These are phyloP conservation scores for Eulemur albifrons DNA, from an alignment of 2,797 vertebrate genomes.

Conservation along the genomic window DNA sequence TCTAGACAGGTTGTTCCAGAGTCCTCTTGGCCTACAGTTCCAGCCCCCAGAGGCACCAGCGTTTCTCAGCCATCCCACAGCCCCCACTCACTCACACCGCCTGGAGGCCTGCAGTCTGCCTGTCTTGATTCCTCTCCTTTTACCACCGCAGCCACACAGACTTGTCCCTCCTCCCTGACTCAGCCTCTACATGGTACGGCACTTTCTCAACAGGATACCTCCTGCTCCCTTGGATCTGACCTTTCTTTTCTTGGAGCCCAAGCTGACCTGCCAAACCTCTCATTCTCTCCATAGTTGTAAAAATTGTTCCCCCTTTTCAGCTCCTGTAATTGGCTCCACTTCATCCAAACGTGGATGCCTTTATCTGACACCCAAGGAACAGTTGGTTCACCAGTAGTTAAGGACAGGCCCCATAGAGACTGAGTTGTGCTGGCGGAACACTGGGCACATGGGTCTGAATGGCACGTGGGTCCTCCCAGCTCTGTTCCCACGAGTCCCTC, in stretches of 20 bases:
- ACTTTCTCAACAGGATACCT: conserved; percentile 13
- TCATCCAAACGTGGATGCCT: neutral
- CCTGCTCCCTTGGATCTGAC: neutral
- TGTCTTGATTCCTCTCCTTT: neutral
- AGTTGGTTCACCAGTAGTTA: conserved; percentile 26
- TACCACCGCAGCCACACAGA: neutral
- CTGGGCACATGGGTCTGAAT: neutral
- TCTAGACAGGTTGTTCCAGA: neutral
- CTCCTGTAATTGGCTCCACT: conserved; percentile 46
- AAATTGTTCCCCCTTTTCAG: conserved; percentile 27
- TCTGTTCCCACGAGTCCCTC: conserved; percentile 35
- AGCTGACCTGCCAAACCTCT: conserved; percentile 17
- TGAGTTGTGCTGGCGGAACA: neutral
- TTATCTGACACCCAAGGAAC: conserved; percentile 53
- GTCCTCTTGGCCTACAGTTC: neutral
- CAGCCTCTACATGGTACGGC: neutral
- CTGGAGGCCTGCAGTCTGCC: neutral
- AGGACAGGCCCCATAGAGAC: conserved; percentile 45
- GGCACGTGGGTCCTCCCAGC: conserved; percentile 17
- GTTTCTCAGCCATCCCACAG: neutral
- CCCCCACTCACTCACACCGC: neutral
- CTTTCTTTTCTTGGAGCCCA: neutral
- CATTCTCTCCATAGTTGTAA: neutral
- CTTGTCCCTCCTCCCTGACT: neutral
- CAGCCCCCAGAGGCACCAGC: neutral